Percentiles rank a stretch among this genome's conserved stretches.
Evolutionary conservation across 2,113 vertebrate species (phyloP).

Genomic region (Ceyx margarethae): DNA sequence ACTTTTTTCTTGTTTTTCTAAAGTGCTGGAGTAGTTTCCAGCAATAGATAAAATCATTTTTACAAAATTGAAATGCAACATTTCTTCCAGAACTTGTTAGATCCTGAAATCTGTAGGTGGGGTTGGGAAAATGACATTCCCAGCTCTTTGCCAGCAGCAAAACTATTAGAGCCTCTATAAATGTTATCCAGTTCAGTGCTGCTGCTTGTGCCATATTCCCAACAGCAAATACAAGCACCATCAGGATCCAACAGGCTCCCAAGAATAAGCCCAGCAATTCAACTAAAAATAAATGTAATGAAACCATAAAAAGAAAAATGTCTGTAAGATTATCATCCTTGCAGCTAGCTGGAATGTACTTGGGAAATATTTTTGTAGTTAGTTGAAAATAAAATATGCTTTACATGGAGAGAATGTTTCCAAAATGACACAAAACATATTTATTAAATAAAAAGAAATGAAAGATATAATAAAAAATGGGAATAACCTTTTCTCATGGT

Average conservation of each 20-base stretch:
- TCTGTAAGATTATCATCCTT: constrained; percentile 44
- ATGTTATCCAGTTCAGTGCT: constrained; percentile 9
- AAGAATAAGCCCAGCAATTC: constrained; percentile 30
- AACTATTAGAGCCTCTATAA: constrained; percentile 25
- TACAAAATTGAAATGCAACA: constrained; percentile 22
- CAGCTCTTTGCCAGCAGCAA: constrained; percentile 19
- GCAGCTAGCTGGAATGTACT: constrained; percentile 49
- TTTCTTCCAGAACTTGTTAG: constrained; percentile 50
- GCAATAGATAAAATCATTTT: constrained; percentile 47
- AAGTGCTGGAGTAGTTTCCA: constrained; percentile 43
- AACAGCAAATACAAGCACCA: constrained; percentile 57
- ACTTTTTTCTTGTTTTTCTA: fast-evolving
- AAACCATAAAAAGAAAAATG: constrained; percentile 54
- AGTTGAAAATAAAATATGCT: constrained; percentile 22
- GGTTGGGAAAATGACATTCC: constrained; percentile 40
- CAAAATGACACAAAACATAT: constrained; percentile 6
- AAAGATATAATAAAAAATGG: background rate
- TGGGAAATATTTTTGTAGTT: constrained; percentile 42
- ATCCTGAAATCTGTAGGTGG: constrained; percentile 57
- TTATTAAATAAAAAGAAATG: background rate
- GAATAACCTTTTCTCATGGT: background rate
- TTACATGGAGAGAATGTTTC: constrained; percentile 12
- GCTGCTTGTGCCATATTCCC: constrained; percentile 49
- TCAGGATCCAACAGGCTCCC: constrained; percentile 60
- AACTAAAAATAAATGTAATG: constrained; percentile 67